These are phyloP conservation scores for Phaethornis superciliosus DNA, from an alignment of 2,113 vertebrate species.

Conservation along the genomic window DNA sequence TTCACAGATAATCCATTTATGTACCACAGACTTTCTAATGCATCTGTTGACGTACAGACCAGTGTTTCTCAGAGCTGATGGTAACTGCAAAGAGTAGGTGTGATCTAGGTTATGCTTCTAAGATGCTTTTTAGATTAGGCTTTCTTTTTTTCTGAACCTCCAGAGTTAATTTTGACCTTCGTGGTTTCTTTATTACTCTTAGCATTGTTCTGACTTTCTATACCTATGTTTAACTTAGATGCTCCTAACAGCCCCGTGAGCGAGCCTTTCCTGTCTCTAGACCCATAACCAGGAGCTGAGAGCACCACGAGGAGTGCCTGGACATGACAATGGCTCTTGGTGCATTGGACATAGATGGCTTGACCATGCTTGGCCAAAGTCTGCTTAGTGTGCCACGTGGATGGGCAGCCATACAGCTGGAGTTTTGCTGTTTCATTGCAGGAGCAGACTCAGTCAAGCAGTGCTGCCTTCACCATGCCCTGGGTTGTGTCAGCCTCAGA, in stretches of 20 bases:
- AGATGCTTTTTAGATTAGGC: not conserved
- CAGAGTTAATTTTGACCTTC: not conserved
- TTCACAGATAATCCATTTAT: not conserved
- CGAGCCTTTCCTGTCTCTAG: not conserved
- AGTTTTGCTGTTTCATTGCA: not conserved
- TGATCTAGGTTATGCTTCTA: not conserved
- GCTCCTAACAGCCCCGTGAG: not conserved
- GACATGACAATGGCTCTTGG: not conserved
- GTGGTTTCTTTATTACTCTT: not conserved
- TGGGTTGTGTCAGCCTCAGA: not conserved
- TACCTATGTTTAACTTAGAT: not conserved
- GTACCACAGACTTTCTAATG: not conserved
- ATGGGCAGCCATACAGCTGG: not conserved
- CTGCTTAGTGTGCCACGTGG: not conserved
- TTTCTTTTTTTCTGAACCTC: not conserved
- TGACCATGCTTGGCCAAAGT: not conserved
- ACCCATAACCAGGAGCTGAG: not conserved
- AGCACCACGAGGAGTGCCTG: not conserved
- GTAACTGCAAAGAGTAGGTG: not conserved
- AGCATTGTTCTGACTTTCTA: not conserved
- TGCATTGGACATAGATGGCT: not conserved
- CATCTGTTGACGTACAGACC: not conserved
- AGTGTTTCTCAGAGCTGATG: not conserved
- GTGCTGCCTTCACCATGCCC: not conserved
- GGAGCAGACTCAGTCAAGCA: not conserved